Evolutionary conservation across 2,113 vertebrate species (phyloP).

Genomic region (Pongo pygmaeus): DNA sequence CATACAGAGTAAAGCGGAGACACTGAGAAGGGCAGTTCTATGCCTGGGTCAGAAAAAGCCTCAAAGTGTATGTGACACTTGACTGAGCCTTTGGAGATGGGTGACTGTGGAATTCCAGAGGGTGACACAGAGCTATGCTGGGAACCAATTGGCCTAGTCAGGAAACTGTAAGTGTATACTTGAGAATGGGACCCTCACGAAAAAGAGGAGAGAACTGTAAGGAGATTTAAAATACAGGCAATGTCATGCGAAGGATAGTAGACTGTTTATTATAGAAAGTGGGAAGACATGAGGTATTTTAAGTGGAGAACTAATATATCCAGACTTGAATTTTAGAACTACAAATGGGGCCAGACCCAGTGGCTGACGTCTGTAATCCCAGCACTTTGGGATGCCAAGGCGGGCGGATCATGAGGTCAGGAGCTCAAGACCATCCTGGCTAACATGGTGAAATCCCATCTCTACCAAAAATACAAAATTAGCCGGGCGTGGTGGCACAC

Average conservation of each 20-base stretch:
- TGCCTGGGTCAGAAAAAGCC: not conserved
- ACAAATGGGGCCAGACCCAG: not conserved
- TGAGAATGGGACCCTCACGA: not conserved
- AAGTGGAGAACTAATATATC: not conserved
- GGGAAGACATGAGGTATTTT: not conserved
- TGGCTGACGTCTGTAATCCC: no score
- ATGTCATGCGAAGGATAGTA: not conserved
- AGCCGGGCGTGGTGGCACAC: rapidly evolving
- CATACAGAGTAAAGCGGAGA: not conserved
- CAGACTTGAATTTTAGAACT: not conserved
- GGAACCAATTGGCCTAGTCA: not conserved
- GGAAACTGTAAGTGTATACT: not conserved
- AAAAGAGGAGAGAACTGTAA: not conserved
- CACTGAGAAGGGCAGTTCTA: not conserved
- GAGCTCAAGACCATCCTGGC: no score
- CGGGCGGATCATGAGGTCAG: no score
- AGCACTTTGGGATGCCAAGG: no score
- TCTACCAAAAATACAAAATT: no score
- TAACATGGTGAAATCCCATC: no score
- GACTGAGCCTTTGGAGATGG: not conserved
- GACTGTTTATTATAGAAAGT: not conserved
- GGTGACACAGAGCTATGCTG: not conserved
- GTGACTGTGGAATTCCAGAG: not conserved
- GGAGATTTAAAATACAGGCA: not conserved
- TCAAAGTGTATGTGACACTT: not conserved